Evolutionary conservation across 2,797 vertebrate species (phyloP), one percentile per base, ranked within the genome.

Genomic region (Malurus splendens): DNA sequence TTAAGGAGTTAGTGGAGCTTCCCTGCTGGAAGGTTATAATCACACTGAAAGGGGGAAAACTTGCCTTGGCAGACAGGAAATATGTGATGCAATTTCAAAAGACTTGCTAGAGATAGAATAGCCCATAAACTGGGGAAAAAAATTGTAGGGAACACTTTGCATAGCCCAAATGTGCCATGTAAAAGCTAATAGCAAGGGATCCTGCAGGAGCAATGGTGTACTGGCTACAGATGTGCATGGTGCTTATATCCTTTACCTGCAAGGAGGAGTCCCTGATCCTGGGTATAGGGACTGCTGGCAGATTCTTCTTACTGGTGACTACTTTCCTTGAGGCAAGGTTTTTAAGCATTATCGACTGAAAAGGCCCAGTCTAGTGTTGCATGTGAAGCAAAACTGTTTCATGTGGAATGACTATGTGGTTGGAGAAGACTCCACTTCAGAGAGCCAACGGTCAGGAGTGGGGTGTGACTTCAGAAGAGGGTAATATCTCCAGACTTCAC

Each of bases 11-110:
- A 87, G 82, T 82, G 68, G 67, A 93, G 87, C 73, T 89, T 92
- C 90, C 85, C 85, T 89, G 90, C 85, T 93, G 80, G 82, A 95
- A 90, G 87, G 90, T 81, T 91, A 76, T 87, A 87, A 86, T 91
- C 47, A 8, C 56, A 30, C 28, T 82, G 85, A 82, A 93, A 89
- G 90, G 76, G 89, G 82, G 71, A 82, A 92, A 76, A 79, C 76
- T 89, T 87, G 85, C 67, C 85, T 90, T n/a, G 55, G 80, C 82
- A 82, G 82, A 90, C 67, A 82, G 89, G 57, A 94, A 93, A 86
- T 90, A 67, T 45, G 85, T 76, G 93, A 86, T 89, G 80, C 71
- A 86, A 86, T 93, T 92, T 82, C 72, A 86, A 64, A 56, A 45
- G 85, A 76, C 62, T 89, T 93, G 71, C 74, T 91, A 17, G 89